A percentile compares a stretch with the other conserved stretches of the same genome.
Conservation (phyloP, 2,888 invertebrate species). For the Pachliopta kotzebuea region DNA sequence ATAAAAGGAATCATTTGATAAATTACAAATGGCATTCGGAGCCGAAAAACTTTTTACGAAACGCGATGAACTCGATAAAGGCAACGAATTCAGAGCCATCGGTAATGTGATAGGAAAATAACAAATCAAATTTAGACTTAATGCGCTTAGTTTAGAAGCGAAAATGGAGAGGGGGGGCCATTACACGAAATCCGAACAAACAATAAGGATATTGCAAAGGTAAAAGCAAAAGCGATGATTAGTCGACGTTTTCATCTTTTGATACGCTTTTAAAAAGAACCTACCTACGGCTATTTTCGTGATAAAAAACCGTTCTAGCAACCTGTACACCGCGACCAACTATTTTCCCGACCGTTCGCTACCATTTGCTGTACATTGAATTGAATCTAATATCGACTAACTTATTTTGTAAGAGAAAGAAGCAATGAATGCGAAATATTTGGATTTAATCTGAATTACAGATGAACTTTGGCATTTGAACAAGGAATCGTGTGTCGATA, state of each 20-base stretch:
- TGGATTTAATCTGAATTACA: slow-evolving; percentile 4
- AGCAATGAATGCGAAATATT: slow-evolving; percentile 6
- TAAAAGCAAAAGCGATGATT: slow-evolving; percentile 33
- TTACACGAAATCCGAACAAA: slow-evolving; percentile 28
- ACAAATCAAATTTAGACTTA: slow-evolving; percentile 22
- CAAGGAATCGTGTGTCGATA: slow-evolving; percentile 40
- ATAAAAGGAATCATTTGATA: slow-evolving; percentile 6
- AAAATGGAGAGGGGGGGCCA: slow-evolving; percentile 7
- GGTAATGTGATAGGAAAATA: slow-evolving; percentile 9
- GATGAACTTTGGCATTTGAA: slow-evolving; percentile 35
- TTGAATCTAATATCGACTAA: neutral
- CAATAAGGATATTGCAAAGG: slow-evolving; percentile 33
- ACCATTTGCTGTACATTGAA: slow-evolving; percentile 13
- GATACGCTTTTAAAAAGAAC: slow-evolving; percentile 36
- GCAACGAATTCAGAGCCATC: slow-evolving; percentile 18
- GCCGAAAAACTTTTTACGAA: slow-evolving; percentile 19
- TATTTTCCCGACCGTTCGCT: neutral
- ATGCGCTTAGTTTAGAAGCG: slow-evolving; percentile 13
- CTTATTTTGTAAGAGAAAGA: neutral
- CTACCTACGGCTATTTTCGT: slow-evolving; percentile 37
- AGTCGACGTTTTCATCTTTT: slow-evolving; percentile 34
- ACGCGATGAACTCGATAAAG: slow-evolving; percentile 26
- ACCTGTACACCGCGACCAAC: slow-evolving; percentile 14
- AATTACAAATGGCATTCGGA: slow-evolving; percentile 13
- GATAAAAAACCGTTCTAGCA: slow-evolving; percentile 36